A percentile compares a stretch with the other conserved stretches of the same genome.
phyloP scores from a whole-genome alignment of 2,888 invertebrate genomes.

The Archips crataeganus region DNA sequence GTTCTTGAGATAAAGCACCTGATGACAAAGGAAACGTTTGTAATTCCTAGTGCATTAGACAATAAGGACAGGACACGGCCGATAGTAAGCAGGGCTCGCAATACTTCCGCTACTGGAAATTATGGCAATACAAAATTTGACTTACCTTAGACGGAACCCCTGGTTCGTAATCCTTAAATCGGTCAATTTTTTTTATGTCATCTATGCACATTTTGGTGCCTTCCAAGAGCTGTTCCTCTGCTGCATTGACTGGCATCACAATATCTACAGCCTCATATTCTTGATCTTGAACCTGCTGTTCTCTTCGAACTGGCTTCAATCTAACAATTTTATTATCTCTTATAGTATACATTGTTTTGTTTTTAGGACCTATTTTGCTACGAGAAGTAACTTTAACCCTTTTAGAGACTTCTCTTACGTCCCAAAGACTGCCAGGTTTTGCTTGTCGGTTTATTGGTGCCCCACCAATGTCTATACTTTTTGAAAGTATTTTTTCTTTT shows the following conservation, averaged over 20 bases:
- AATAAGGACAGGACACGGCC: too few relatives aligned
- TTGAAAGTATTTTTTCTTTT: slow-evolving; percentile 62
- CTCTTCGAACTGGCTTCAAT: slow-evolving; percentile 60
- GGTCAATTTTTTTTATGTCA: slow-evolving; percentile 82
- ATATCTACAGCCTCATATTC: slow-evolving; percentile 70
- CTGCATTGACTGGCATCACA: slow-evolving; percentile 67
- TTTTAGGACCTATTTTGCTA: slow-evolving; percentile 62
- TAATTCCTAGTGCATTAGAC: too few relatives aligned
- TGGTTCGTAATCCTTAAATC: slow-evolving; percentile 82
- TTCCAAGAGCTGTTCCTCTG: slow-evolving; percentile 72
- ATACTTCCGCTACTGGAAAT: neutral
- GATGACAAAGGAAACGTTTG: neutral
- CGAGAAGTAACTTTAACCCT: slow-evolving; percentile 43
- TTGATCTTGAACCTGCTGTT: slow-evolving; percentile 45
- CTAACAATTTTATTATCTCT: slow-evolving; percentile 81
- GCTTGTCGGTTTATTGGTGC: slow-evolving; percentile 45
- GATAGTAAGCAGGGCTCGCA: too few relatives aligned
- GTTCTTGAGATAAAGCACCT: slow-evolving; percentile 86
- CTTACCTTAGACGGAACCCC: slow-evolving; percentile 82
- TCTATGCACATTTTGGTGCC: slow-evolving; percentile 80
- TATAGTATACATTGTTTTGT: slow-evolving; percentile 79
- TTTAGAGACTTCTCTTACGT: slow-evolving; percentile 64
- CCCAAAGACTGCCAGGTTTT: slow-evolving; percentile 75
- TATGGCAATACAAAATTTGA: slow-evolving; percentile 5
- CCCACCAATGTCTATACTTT: slow-evolving; percentile 55